phyloP scores from a whole-genome alignment of 2,113 vertebrate genomes.

The Neopipo cinnamomea region DNA sequence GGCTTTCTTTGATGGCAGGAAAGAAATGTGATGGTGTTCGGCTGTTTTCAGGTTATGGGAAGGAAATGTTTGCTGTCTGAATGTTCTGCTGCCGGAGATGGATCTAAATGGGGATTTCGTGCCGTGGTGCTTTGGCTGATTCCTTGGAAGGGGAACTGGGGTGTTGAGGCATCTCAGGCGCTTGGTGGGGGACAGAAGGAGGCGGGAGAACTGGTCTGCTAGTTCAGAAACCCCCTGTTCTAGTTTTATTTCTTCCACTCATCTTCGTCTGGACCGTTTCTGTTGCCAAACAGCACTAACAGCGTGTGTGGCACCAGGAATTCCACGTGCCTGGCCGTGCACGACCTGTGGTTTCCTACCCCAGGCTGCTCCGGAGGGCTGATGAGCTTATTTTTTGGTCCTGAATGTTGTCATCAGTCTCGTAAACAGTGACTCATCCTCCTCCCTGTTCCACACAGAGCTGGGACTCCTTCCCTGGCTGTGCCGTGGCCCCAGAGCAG shows the following conservation, averaged over 20 bases:
- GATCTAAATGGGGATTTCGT: neutral
- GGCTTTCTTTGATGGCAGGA: neutral
- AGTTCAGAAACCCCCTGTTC: neutral
- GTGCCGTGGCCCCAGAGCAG: neutral
- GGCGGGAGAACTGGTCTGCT: neutral
- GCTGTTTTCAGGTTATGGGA: neutral
- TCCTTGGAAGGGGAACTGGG: neutral
- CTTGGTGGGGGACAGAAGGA: neutral
- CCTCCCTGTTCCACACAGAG: neutral
- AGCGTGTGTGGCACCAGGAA: neutral
- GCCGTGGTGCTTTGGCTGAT: neutral
- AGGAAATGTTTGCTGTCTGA: neutral
- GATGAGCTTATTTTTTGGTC: neutral
- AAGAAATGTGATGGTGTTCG: neutral
- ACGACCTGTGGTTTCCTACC: fast-evolving
- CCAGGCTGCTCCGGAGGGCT: neutral
- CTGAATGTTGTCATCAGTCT: neutral
- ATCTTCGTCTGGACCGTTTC: neutral
- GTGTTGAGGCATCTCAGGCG: neutral
- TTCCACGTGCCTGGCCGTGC: fast-evolving
- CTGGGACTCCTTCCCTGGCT: neutral
- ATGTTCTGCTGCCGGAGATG: neutral
- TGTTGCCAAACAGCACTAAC: neutral
- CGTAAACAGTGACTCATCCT: neutral
- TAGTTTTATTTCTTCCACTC: neutral